Conservation (phyloP, 2,888 invertebrate species). For the Pseudolycoriella hygida region DNA sequence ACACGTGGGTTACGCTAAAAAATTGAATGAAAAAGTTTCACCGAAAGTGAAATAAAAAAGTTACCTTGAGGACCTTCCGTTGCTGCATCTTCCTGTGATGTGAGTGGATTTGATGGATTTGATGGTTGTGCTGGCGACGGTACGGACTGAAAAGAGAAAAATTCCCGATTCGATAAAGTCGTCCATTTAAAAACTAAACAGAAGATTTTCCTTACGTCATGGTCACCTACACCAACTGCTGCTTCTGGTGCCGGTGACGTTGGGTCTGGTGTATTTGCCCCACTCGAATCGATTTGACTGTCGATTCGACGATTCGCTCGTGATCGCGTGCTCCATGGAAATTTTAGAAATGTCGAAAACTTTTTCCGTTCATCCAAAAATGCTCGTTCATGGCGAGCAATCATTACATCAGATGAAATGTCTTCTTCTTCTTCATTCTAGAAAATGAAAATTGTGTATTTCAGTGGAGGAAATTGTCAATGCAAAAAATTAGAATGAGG, state of each 20-base stretch:
- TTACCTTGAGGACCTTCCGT: no score
- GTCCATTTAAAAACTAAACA: background rate
- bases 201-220: constrained; percentile 18
- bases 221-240: constrained; percentile 21
- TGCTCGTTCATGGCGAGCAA: constrained; percentile 46
- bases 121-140: constrained; percentile 24
- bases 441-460: background rate
- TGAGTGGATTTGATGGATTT: constrained; percentile 11
- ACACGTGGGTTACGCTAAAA: no score
- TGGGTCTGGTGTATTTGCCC: constrained; percentile 56
- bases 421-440: constrained; percentile 40
- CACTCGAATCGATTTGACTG: constrained; percentile 49
- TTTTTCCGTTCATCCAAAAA: constrained; percentile 56
- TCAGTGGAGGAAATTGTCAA: no score
- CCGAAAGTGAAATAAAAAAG: no score
- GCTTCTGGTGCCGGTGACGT: constrained; percentile 36
- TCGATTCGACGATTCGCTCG: constrained; percentile 46
- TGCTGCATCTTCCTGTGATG: background rate
- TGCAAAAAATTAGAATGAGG: no score
- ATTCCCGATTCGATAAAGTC: background rate
- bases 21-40: no score
- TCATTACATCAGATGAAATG: constrained; percentile 23
- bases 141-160: constrained; percentile 17
- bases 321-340: constrained; percentile 30
- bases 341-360: constrained; percentile 27